Conservation (phyloP, 2,113 vertebrate genomes). For the Menura novaehollandiae region DNA sequence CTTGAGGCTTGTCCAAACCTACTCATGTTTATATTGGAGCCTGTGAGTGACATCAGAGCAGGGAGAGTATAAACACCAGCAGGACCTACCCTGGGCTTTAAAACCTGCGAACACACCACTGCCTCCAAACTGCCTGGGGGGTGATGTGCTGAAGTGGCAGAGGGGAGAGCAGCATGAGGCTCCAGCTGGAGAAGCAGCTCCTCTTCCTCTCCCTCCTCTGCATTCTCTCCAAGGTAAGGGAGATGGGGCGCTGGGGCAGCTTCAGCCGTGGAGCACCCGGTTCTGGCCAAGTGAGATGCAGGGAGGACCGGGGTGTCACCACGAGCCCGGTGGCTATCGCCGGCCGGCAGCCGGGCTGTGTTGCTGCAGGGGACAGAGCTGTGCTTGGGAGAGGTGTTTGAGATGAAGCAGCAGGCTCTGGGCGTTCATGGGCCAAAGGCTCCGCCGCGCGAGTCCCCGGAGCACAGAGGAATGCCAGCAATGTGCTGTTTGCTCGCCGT, state of each 20-base stretch:
- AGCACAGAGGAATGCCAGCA: background rate
- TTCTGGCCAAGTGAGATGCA: background rate
- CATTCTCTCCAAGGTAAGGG: constrained; percentile 71
- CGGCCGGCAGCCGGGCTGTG: background rate
- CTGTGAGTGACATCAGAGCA: constrained; percentile 71
- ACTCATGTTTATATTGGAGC: constrained; percentile 73
- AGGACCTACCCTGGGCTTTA: constrained; percentile 40
- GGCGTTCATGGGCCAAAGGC: background rate
- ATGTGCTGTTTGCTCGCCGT: background rate
- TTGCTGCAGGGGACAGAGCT: background rate
- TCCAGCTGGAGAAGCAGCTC: constrained; percentile 50
- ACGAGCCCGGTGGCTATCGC: rapidly evolving
- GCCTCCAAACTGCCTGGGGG: constrained; percentile 48
- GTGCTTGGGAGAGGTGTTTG: background rate
- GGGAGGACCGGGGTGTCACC: background rate
- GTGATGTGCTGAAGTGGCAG: constrained; percentile 37
- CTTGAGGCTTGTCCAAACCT: constrained; percentile 67
- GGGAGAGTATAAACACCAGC: constrained; percentile 71
- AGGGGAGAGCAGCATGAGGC: constrained; percentile 52
- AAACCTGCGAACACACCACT: constrained; percentile 34
- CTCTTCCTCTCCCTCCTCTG: constrained; percentile 61
- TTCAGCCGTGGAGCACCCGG: background rate
- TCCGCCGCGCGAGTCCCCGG: background rate
- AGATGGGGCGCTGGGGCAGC: background rate
- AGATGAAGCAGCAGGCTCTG: background rate